These are phyloP conservation scores for Psilopsiagon aurifrons DNA, from an alignment of 2,113 vertebrate genomes.

Conservation along the genomic window DNA sequence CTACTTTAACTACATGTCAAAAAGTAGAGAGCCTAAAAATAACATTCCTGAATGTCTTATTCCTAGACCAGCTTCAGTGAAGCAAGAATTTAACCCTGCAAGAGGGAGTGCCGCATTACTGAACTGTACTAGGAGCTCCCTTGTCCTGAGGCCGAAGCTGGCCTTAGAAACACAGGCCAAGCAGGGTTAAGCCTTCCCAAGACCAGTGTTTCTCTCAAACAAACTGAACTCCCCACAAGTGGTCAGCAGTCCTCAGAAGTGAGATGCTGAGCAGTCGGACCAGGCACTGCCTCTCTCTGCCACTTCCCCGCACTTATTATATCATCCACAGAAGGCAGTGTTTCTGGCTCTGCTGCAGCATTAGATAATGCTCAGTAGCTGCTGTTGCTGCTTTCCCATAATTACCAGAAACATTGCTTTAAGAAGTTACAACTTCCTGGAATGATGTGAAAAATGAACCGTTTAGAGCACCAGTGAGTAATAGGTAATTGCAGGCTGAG, in stretches of 20 bases:
- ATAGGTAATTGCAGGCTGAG: constrained; percentile 50
- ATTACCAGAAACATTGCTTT: constrained; percentile 15
- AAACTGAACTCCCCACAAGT: neutral
- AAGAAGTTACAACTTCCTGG: constrained; percentile 28
- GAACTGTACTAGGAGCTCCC: neutral
- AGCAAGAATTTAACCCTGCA: neutral
- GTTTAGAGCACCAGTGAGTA: constrained; percentile 24
- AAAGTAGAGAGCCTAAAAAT: neutral
- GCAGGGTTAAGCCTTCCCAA: neutral
- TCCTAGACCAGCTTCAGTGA: neutral
- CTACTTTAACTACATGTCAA: neutral
- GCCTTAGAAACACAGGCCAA: neutral
- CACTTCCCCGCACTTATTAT: fast-evolving
- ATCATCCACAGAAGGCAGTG: neutral
- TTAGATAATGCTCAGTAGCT: neutral
- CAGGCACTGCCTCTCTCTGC: neutral
- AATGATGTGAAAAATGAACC: constrained; percentile 39
- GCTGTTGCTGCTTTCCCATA: neutral
- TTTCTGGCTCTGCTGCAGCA: neutral
- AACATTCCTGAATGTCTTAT: neutral
- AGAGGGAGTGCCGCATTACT: fast-evolving
- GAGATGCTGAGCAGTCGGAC: neutral
- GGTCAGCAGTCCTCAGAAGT: neutral
- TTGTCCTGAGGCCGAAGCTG: neutral
- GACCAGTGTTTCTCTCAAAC: neutral